These are phyloP conservation scores for Podabrus alpinus DNA, from an alignment of 2,888 invertebrate genomes.

Conservation along the genomic window DNA sequence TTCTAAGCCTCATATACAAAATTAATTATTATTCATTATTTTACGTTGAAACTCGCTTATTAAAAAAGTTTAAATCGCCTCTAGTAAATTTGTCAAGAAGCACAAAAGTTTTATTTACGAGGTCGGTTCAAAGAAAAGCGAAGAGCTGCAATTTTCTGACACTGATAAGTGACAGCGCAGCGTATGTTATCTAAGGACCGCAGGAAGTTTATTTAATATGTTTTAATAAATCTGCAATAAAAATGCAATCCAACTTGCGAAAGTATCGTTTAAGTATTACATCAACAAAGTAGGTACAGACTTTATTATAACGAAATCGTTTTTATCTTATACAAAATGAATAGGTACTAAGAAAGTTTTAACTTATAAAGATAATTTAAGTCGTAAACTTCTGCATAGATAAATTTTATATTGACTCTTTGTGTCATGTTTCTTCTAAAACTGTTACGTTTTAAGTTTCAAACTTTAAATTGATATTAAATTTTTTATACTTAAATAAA, in stretches of 20 bases:
- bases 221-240: not conserved
- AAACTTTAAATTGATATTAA: not conserved
- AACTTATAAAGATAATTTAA: constrained; percentile 1
- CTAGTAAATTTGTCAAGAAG: not conserved
- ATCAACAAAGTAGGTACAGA: not conserved
- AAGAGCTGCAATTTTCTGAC: not conserved
- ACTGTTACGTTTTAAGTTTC: not conserved
- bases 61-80: not conserved
- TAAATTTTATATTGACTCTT: constrained; percentile 3
- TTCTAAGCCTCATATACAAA: not conserved
- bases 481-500: not conserved
- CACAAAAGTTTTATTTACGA: not conserved
- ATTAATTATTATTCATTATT: not conserved
- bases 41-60: not conserved
- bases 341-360: constrained; percentile 3
- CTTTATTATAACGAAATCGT: not conserved
- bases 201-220: not conserved
- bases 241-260: not conserved
- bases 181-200: not conserved
- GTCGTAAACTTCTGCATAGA: constrained; percentile 1
- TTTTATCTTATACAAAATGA: not conserved
- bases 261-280: not conserved
- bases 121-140: not conserved
- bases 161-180: not conserved
- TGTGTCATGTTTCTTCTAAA: not conserved